Evolutionary conservation across 2,797 vertebrate genomes (phyloP).

Genomic region (Girardinus metallicus): DNA sequence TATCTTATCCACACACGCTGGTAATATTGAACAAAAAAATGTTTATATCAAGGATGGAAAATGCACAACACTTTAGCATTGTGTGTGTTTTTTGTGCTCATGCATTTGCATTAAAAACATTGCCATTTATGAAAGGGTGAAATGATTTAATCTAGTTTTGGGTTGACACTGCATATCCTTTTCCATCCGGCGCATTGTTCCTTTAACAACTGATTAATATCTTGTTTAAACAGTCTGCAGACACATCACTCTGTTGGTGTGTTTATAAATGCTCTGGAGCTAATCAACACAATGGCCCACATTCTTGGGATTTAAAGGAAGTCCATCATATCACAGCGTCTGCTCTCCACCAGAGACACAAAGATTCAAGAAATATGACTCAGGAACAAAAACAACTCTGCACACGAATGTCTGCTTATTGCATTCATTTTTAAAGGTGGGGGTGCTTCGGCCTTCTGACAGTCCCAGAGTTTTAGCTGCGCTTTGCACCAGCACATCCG

Average conservation of each 20-base stretch:
- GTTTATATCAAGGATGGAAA: constrained; percentile 9
- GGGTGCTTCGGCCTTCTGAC: constrained; percentile 22
- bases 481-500: constrained; percentile 41
- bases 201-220: constrained; percentile 84
- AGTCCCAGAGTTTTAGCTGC: constrained; percentile 20
- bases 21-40: background rate
- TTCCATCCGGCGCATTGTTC: constrained; percentile 83
- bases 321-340: constrained; percentile 73
- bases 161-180: constrained; percentile 80
- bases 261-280: constrained; percentile 84
- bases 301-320: constrained; percentile 79
- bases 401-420: constrained; percentile 51
- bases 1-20: too few species aligned
- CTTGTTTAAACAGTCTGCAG: constrained; percentile 86
- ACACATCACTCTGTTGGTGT: constrained; percentile 72
- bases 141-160: constrained; percentile 66
- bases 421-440: constrained; percentile 49
- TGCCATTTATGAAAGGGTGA: constrained; percentile 60
- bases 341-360: constrained; percentile 64
- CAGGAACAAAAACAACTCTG: constrained; percentile 58
- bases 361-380: constrained; percentile 68
- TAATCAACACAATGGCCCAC: constrained; percentile 85
- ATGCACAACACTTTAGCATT: constrained; percentile 26
- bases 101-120: constrained; percentile 57
- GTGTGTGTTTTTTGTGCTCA: constrained; percentile 37